Evolutionary conservation across 2,888 invertebrate genomes (phyloP), one percentile per base, ranked within the genome.

Genomic region (Uropetala carovei): DNA sequence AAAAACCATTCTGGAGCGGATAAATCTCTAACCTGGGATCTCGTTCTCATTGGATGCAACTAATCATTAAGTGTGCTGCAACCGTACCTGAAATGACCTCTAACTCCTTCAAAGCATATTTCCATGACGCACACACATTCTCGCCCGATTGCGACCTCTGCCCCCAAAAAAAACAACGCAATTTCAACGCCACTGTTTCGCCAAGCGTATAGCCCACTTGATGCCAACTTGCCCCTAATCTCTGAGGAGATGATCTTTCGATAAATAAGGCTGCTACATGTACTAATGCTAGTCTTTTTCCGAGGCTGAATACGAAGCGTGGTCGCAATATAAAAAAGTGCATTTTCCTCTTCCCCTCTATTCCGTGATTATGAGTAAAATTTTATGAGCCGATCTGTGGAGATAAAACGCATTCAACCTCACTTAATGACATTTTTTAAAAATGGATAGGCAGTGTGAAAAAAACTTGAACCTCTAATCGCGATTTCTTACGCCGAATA

Each of bases 21-120:
- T 43, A 43, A 43, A 43, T 43, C 43, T 1, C 43, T 43, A 43
- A 43, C 43, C 43, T 43, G 43, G 43, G 43, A 43, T 43, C 43
- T 43, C 43, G 43, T 43, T 68, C 68, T 68, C 68, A 22, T 13
- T 68, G 68, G n/a, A 68, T 3, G 68, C 18, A 22, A 22, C 68
- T n/a, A 0, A 68, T 11, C 68, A 11, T 18, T 68, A n/a, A 68
- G 5, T 22, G 75, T 14, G 89, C 43, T 68, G 89, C 64, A 43
- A 64, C 85, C 58, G 59, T 58, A 86, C 59, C 59, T 86, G 89
- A 18, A 68, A 64, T 89, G 68, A 89, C 89, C 89, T 89, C 89
- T 43, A 89, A 43, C 18, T n/a, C 18, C 0, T 16, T 14, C 64
- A 64, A 64, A 43, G 43, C 13, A 56, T 86, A 13, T 86, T 18